Evolutionary conservation across 2,113 vertebrate genomes (phyloP).

Genomic region (Carollia perspicillata): DNA sequence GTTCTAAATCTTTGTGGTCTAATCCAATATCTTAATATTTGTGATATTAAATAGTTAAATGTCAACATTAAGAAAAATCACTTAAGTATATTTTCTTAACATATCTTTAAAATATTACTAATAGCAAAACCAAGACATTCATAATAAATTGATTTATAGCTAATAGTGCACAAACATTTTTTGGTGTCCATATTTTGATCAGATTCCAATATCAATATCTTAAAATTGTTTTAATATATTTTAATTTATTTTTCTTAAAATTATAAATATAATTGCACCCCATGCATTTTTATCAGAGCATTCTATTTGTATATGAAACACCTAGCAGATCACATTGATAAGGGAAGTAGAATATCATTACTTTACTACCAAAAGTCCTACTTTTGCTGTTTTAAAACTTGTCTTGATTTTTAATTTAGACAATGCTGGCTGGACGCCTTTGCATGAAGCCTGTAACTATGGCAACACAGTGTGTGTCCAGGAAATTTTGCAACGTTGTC

Average conservation of each 20-base stretch:
- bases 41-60: slow-evolving; percentile 48
- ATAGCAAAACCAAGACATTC: slow-evolving; percentile 34
- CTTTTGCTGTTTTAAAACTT: slow-evolving; percentile 83
- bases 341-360: slow-evolving; percentile 37
- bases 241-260: slow-evolving; percentile 35
- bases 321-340: slow-evolving; percentile 31
- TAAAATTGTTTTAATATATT: slow-evolving; percentile 7
- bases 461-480: slow-evolving; percentile 92
- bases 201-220: slow-evolving; percentile 48
- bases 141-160: slow-evolving; percentile 40
- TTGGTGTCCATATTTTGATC: slow-evolving; percentile 18
- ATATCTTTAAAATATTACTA: slow-evolving; percentile 55
- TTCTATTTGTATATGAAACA: not conserved
- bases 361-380: slow-evolving; percentile 66
- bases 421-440: slow-evolving; percentile 95
- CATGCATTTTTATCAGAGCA: not conserved
- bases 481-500: slow-evolving; percentile 91
- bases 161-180: slow-evolving; percentile 7
- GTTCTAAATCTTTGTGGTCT: slow-evolving; percentile 76
- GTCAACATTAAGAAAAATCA: slow-evolving; percentile 47
- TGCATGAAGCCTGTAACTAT: slow-evolving; percentile 98
- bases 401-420: slow-evolving; percentile 90
- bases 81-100: slow-evolving; percentile 39
- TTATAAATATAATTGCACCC: not conserved
- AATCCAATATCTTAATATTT: slow-evolving; percentile 47